These are phyloP conservation scores for Sphyrna mokarran DNA, from an alignment of 2,113 vertebrate species.

Conservation along the genomic window DNA sequence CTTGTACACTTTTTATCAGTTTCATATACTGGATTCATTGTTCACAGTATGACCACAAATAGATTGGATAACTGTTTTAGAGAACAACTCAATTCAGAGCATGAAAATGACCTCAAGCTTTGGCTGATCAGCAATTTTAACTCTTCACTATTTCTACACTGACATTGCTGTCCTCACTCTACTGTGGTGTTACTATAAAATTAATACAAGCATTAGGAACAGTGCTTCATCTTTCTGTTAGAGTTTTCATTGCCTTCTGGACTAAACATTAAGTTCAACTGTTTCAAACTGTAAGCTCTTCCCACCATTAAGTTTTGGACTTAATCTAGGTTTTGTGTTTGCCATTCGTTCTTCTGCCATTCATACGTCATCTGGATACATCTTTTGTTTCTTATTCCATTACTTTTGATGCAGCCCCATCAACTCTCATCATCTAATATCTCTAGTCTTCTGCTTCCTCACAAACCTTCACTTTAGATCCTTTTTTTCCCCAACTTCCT, in stretches of 20 bases:
- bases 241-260: not conserved
- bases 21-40: not conserved
- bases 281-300: not conserved
- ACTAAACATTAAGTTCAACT: not conserved
- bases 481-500: not conserved
- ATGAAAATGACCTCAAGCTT: not conserved
- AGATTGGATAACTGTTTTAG: not conserved
- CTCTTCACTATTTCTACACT: not conserved
- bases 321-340: too few relatives aligned
- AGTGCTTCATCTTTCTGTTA: not conserved
- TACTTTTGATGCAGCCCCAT: too few relatives aligned
- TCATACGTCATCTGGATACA: too few relatives aligned
- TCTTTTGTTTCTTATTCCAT: too few relatives aligned
- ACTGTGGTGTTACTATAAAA: not conserved
- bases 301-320: not conserved
- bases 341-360: too few relatives aligned
- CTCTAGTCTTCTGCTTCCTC: too few relatives aligned
- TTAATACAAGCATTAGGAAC: not conserved
- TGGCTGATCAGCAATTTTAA: not conserved
- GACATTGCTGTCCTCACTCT: not conserved
- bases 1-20: not conserved
- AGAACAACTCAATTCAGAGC: not conserved
- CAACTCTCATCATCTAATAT: not conserved
- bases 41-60: not conserved
- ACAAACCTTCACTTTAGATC: not conserved